phyloP scores from a whole-genome alignment of 2,888 invertebrate genomes.

The Brachyopa scutellaris region DNA sequence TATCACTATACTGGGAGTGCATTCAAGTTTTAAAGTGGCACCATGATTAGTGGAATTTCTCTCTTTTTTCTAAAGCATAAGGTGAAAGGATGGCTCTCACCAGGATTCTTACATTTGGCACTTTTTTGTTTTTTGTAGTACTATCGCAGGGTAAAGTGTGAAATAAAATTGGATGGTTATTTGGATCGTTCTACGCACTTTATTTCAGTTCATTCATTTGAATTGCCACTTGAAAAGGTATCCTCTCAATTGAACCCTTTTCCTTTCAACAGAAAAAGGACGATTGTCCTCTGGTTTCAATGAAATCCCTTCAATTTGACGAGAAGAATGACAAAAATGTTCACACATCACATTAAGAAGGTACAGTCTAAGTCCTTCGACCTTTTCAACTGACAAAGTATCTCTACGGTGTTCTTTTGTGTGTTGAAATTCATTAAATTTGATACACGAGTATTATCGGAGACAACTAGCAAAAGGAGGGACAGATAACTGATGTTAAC shows the following conservation, averaged over 20 bases:
- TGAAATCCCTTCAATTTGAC: background rate
- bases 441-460: no score
- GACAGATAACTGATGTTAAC: no score
- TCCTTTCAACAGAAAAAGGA: no score
- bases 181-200: no score
- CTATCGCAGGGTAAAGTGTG: background rate
- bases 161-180: background rate
- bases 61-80: background rate
- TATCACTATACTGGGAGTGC: background rate
- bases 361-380: no score
- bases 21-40: conserved; percentile 37
- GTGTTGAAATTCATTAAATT: background rate
- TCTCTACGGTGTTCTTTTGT: background rate
- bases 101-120: background rate
- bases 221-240: no score
- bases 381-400: background rate
- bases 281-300: no score
- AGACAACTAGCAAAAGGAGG: background rate
- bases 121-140: background rate
- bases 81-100: background rate
- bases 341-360: no score
- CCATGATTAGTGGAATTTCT: conserved; percentile 22
- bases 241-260: background rate
- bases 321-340: background rate
- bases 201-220: no score